phyloP scores from a whole-genome alignment of 2,888 invertebrate genomes.

The Ctenicera cuprea region DNA sequence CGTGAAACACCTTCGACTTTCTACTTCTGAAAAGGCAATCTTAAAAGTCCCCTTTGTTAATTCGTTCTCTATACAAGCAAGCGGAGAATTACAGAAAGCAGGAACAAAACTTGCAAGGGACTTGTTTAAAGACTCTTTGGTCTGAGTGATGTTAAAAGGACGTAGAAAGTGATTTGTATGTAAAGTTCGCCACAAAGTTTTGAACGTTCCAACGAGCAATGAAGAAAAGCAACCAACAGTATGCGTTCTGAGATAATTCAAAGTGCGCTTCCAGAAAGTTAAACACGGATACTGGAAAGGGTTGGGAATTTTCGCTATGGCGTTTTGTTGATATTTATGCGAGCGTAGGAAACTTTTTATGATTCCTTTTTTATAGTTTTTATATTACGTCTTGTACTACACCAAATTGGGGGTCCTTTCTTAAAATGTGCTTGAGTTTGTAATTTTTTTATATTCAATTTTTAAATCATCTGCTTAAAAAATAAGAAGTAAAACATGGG shows the following conservation, averaged over 20 bases:
- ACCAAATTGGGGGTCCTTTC: too few relatives aligned
- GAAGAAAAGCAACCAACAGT: conserved; percentile 16
- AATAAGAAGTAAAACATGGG: too few relatives aligned
- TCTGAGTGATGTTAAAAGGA: conserved; percentile 24
- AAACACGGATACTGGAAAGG: conserved; percentile 8
- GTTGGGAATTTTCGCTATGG: background rate
- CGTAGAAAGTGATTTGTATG: conserved; percentile 42
- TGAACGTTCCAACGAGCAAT: conserved; percentile 7
- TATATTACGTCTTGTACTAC: too few relatives aligned
- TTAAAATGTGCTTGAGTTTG: too few relatives aligned
- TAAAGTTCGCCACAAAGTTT: conserved; percentile 41
- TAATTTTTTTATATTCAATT: too few relatives aligned
- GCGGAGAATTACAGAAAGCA: conserved; percentile 18
- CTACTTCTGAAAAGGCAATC: background rate
- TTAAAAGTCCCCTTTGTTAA: conserved; percentile 5
- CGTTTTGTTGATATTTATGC: background rate
- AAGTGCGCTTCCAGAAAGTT: conserved; percentile 31
- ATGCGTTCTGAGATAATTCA: conserved; percentile 32
- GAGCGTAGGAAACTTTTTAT: too few relatives aligned
- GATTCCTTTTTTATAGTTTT: too few relatives aligned
- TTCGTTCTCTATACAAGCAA: background rate
- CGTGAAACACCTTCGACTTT: background rate
- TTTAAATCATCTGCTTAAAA: too few relatives aligned
- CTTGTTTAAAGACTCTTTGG: conserved; percentile 24
- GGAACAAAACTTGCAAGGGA: conserved; percentile 7